Evolutionary conservation across 2,113 vertebrate species (phyloP).

Genomic region (Hipposideros armiger): DNA sequence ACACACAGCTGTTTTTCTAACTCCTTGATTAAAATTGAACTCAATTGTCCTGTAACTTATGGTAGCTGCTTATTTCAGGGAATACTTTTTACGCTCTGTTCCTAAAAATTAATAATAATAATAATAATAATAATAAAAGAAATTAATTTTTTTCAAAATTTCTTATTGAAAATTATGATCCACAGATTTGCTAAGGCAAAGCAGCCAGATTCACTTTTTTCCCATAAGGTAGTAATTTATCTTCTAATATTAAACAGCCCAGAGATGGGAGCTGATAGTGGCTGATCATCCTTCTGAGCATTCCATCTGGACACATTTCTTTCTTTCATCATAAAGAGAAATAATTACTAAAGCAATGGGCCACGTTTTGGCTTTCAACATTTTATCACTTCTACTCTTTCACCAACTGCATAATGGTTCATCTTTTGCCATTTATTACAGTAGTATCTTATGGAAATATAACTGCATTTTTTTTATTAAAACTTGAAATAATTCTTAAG

Average conservation of each 20-base stretch:
- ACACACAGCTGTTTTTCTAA: not conserved
- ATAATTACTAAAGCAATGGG: not conserved
- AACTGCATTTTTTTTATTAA: constrained; percentile 29
- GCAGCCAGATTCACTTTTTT: not conserved
- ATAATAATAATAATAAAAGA: not conserved
- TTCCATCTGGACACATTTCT: not conserved
- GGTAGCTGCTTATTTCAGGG: not conserved
- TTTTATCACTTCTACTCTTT: constrained; percentile 22
- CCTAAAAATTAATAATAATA: not conserved
- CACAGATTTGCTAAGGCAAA: not conserved
- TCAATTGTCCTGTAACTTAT: not conserved
- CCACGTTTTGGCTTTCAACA: not conserved
- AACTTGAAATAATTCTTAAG: not conserved
- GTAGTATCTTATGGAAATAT: constrained; percentile 5
- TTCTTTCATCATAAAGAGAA: constrained; percentile 47
- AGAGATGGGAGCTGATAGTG: not conserved
- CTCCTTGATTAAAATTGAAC: not conserved
- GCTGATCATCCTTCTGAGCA: not conserved
- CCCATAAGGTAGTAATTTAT: not conserved
- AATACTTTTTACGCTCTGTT: not conserved
- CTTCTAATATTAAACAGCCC: not conserved
- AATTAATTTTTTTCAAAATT: not conserved
- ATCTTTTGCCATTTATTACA: not conserved
- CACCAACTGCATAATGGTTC: not conserved
- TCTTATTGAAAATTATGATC: not conserved